Evolutionary conservation across 1,140 invertebrate genomes (phyloP), one percentile per base, ranked within the genome.

Genomic region (Ceratitis capitata): DNA sequence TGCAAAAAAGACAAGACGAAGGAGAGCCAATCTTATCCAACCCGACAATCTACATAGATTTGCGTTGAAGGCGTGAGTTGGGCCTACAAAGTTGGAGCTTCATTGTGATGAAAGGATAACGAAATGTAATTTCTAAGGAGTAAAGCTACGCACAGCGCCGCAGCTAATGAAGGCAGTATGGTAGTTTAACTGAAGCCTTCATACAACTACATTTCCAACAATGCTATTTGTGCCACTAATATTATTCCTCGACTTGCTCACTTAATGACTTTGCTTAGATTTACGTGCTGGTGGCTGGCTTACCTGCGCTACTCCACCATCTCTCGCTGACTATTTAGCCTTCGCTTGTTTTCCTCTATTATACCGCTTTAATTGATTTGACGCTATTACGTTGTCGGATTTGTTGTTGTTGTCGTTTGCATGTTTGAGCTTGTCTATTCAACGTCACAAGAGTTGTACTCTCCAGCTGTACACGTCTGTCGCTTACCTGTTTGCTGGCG

Each of bases 331-430:
- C 69, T 78, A 4, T 32, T 74, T n/a, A 39, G 7, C n/a, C 19
- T 19, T 74, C 45, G 69, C 39, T 78, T 78, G 39, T 78, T 78
- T 74, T 78, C 32, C 19, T 78, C 45, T 42, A 78, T 78, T 78
- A 39, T 78, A n/a, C 10, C 45, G 2, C 69, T 39, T 78, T 78
- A 78, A 78, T 78, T 78, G 69, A 78, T 78, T 78, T 78, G 69
- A 78, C 69, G 69, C 69, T 78, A 45, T 78, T 78, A 78, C 45
- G 39, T 47, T 78, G 69, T 78, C 45, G 39, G 4, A 12, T n/a
- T 19, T 42, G 16, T 10, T 78, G 32, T 78, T 42, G 39, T 47
- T 45, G 69, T n/a, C 45, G 69, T 45, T 26, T 45, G 16, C 14
- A 4, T 78, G 19, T 29, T 39, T 56, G 51, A 5, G 6, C n/a